Base-by-base conservation (phyloP, 2,888 invertebrate species). In the Coelinius sp. region DNA sequence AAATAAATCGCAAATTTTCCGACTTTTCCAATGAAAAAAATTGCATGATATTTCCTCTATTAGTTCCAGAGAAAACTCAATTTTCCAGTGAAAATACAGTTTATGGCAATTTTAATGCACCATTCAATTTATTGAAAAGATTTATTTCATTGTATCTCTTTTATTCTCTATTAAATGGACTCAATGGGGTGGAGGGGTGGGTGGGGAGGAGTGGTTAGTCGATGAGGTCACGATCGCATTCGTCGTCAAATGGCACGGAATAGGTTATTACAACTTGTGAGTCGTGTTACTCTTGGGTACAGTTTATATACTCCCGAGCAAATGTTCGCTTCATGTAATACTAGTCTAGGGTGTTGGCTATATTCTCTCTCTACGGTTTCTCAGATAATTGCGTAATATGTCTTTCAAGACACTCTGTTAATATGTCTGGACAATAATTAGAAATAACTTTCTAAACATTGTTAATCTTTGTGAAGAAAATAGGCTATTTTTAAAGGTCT, bases 181-280 rank as follows among this genome's bases (percentile, higher is more conserved):
- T 14, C 25, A 25, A n/a, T 12, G 24, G 53, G 25, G 53, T 3
- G 14, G 53, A 25, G 12, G 53, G 22, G 17, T 14, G 49, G 17
- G 49, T 6, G 17, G 49, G n/a, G 49, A 49, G 1, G 3, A 2
- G 49, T 24, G 53, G 53, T 25, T 53, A 12, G 53, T 53, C 12
- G 24, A 12, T n/a, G 53, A n/a, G 25, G 53, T 53, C 53, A 53
- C 53, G 53, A 53, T 53, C 53, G 53, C 53, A 22, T 49, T 49
- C 17, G 53, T 53, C 22, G 31, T 62, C 24, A 69, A 69, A 63
- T 69, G 46, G 62, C 25, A 52, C 25, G 63, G 63, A 69, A 63
- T 69, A 69, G 38, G 38, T 69, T 69, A 69, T 63, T 69, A 46
- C 25, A 20, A 46, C 25, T 69, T 49, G 49, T 68, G 62, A 62